Evolutionary conservation across 92 coral and sea anemone species (phyloP).

Genomic region (Parazoanthus swiftii): DNA sequence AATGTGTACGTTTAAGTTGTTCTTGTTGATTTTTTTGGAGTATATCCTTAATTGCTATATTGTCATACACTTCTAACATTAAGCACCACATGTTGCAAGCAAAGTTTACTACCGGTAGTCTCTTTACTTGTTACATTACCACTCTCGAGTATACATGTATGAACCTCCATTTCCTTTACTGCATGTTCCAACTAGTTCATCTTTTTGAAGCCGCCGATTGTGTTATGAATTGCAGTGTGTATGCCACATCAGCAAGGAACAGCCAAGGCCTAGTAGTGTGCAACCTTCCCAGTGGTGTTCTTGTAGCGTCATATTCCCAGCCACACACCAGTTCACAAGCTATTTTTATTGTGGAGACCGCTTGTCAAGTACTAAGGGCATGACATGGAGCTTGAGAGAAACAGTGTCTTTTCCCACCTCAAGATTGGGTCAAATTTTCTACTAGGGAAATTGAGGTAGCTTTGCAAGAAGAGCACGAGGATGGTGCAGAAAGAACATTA

Average conservation of each 20-base stretch:
- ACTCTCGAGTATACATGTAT: too few species aligned
- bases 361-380: constrained; percentile 79
- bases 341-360: constrained; percentile 72
- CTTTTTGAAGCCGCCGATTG: neutral
- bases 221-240: constrained; percentile 59
- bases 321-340: constrained; percentile 71
- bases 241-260: constrained; percentile 72
- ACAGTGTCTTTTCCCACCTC: neutral
- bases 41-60: neutral
- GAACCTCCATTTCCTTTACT: too few species aligned
- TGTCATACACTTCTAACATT: too few species aligned
- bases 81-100: too few species aligned
- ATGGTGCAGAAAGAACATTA: too few species aligned
- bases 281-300: constrained; percentile 81
- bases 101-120: too few species aligned
- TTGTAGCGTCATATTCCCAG: constrained; percentile 75
- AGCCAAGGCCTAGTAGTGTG: constrained; percentile 81
- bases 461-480: too few species aligned
- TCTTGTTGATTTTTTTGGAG: neutral
- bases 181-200: too few species aligned
- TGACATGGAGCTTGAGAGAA: constrained; percentile 20
- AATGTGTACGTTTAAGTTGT: too few species aligned
- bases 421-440: neutral
- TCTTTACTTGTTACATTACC: too few species aligned
- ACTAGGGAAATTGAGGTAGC: too few species aligned